Base-by-base conservation (phyloP, 2,888 invertebrate species). In the Atrina japonica region DNA sequence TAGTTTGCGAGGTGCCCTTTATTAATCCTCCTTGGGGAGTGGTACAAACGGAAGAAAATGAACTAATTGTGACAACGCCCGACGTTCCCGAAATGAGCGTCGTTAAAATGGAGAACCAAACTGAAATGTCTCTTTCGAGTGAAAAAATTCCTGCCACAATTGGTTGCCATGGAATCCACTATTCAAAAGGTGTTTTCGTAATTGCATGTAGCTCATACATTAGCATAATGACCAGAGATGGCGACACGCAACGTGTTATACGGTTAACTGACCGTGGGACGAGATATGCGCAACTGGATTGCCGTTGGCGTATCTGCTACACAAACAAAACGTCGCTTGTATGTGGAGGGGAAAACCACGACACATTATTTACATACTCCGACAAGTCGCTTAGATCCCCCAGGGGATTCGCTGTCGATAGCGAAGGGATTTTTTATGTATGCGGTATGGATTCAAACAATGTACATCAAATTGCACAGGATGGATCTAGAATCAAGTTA, bases 11-110 rank as follows among this genome's bases (percentile, higher is more conserved):
- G 5, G 35, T 77, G 1, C 73, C 76, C 30, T 45, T 81, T 0
- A 60, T 69, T 0, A 72, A 73, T 47, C 77, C 75, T 16, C 79
- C 79, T 0, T 81, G 81, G 81, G 81, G 79, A 50, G 70, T 78
- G 16, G 71, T 69, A 35, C 66, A 55, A 6, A 23, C 63, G n/a
- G 45, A 49, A 43, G 29, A 9, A n/a, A 49, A 47, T 40, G 40
- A 40, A 14, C 29, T 72, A n/a, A 21, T 61, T 16, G 40, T 72
- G 11, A 58, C 71, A 3, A 53, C 63, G 9, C 71, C 71, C 29
- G 61, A 66, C 23, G 43, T 30, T 7, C 23, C 43, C 16, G 30
- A 53, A 18, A 35, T 56, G 14, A 49, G 25, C 27, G 21, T 53
- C n/a, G 49, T 71, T 14, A 25, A 43, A 25, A 3, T 71, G 6